These are phyloP conservation scores for Pyrocephalus nanus DNA, from an alignment of 2,797 vertebrate species.

Conservation along the genomic window DNA sequence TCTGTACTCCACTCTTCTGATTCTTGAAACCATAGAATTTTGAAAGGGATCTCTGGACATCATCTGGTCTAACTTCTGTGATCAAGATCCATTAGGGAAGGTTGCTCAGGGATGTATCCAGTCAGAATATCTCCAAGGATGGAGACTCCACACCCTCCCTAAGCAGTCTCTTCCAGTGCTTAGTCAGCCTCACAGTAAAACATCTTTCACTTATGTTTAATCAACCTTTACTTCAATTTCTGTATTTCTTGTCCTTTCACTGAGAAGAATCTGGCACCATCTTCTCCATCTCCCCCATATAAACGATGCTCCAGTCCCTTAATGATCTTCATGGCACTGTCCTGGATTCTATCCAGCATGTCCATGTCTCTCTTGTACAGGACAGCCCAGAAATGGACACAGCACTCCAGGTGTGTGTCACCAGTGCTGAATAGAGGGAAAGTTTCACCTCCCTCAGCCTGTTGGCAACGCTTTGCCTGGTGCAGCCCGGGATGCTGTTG, in stretches of 20 bases:
- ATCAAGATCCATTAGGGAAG: background rate
- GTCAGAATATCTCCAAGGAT: background rate
- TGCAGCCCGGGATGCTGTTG: background rate
- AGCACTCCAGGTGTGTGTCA: background rate
- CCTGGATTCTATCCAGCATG: background rate
- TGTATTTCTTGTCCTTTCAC: background rate
- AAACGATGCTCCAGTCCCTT: background rate
- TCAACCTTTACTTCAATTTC: background rate
- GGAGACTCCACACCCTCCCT: background rate
- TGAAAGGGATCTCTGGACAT: background rate
- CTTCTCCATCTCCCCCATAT: background rate
- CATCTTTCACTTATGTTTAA: background rate
- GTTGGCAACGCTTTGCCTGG: background rate
- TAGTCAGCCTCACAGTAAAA: background rate
- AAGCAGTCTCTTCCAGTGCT: background rate
- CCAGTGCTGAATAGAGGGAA: background rate
- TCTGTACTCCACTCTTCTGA: background rate
- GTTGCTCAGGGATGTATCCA: background rate
- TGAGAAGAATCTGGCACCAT: background rate
- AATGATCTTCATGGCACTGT: background rate
- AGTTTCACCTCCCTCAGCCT: background rate
- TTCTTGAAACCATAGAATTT: background rate
- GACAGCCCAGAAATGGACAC: background rate
- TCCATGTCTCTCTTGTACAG: background rate
- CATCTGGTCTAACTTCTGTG: background rate